Conservation (phyloP, 2,888 invertebrate genomes). For the Caenorhabditis panamensis region DNA sequence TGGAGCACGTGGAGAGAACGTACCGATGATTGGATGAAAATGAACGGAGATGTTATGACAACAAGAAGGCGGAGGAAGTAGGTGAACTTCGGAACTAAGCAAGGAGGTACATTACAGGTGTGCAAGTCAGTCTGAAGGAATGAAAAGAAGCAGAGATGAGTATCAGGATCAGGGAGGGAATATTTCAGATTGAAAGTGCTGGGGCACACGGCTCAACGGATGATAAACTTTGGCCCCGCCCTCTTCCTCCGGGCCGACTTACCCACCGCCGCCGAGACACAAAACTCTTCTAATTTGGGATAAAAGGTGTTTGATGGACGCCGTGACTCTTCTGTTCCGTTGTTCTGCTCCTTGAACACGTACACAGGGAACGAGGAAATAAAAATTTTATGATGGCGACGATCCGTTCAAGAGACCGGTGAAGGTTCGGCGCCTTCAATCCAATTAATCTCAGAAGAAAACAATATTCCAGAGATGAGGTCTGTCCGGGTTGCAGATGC, state of each 20-base stretch:
- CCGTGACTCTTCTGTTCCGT: not conserved
- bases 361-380: constrained; percentile 33
- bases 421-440: constrained; percentile 10
- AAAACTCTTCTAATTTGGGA: constrained; percentile 30
- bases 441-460: constrained; percentile 17
- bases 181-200: not conserved
- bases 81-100: not conserved
- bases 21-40: constrained; percentile 1
- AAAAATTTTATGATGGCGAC: constrained; percentile 30
- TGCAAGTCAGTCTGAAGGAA: no score
- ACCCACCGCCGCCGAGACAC: not conserved
- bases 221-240: constrained; percentile 52
- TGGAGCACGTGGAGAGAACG: constrained; percentile 8
- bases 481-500: constrained; percentile 13
- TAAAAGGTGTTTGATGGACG: constrained; percentile 31
- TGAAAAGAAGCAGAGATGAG: no score
- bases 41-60: constrained; percentile 12
- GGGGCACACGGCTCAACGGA: constrained; percentile 5
- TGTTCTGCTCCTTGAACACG: not conserved
- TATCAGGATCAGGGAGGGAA: not conserved
- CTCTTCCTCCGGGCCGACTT: not conserved
- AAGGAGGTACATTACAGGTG: no score
- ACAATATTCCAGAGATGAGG: constrained; percentile 1
- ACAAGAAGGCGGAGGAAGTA: not conserved
- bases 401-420: not conserved